phyloP scores from a whole-genome alignment of 1,140 invertebrate genomes.

The Heliconius himera region DNA sequence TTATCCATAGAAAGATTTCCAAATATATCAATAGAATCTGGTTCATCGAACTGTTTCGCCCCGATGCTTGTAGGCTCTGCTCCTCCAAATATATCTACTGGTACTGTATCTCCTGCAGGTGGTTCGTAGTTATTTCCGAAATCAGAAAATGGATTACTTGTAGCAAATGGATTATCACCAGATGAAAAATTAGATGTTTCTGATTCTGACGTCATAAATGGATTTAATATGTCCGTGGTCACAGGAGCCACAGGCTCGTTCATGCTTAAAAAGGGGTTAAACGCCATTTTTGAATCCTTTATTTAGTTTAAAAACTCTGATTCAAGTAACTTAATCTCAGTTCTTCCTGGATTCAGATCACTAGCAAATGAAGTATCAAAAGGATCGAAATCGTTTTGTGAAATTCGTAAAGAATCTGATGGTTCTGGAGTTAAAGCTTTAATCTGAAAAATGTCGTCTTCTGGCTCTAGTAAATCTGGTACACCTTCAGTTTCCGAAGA shows the following conservation, averaged over 20 bases:
- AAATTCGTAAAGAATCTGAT: conserved; percentile 64
- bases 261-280: conserved; percentile 90
- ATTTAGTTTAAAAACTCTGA: conserved; percentile 84
- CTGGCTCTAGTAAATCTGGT: conserved; percentile 81
- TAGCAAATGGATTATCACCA: conserved; percentile 84
- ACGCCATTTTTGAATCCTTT: conserved; percentile 80
- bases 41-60: conserved; percentile 61
- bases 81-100: conserved; percentile 70
- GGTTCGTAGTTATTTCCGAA: conserved; percentile 82
- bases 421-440: conserved; percentile 86
- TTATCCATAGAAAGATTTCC: conserved; percentile 41
- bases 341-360: conserved; percentile 88
- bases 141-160: conserved; percentile 84
- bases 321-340: conserved; percentile 89
- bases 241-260: conserved; percentile 81
- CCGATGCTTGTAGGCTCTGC: conserved; percentile 58
- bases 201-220: conserved; percentile 85
- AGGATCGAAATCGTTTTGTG: conserved; percentile 84
- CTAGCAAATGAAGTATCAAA: conserved; percentile 91
- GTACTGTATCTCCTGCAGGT: conserved; percentile 74
- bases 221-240: conserved; percentile 84
- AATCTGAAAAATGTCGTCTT: conserved; percentile 84
- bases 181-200: conserved; percentile 58
- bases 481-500: conserved; percentile 44
- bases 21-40: conserved; percentile 53